Evolutionary conservation across 2,797 vertebrate genomes (phyloP).

Genomic region (Syngnathus acus): DNA sequence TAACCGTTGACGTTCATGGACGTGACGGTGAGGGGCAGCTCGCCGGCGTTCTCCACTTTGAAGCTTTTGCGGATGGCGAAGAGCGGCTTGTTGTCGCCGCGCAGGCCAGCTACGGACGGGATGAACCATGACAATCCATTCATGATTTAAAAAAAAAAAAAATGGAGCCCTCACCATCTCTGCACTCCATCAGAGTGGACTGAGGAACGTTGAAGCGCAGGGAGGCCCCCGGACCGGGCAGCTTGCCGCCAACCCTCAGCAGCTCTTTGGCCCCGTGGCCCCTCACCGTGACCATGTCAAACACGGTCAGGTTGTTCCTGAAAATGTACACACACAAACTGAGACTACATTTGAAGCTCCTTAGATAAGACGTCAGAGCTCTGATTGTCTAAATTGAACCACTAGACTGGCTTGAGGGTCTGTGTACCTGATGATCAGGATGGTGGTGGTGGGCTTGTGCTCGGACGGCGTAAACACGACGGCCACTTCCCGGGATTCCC

Average conservation of each 20-base stretch:
- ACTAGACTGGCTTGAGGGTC: too few species aligned
- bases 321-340: neutral
- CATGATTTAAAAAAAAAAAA: neutral
- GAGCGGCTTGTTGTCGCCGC: slow-evolving; percentile 82
- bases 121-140: neutral
- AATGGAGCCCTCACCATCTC: slow-evolving; percentile 76
- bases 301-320: slow-evolving; percentile 93
- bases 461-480: slow-evolving; percentile 84
- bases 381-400: too few species aligned
- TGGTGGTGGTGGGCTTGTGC: slow-evolving; percentile 81
- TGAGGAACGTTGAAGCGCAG: slow-evolving; percentile 97
- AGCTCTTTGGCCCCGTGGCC: slow-evolving; percentile 90
- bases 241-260: slow-evolving; percentile 86
- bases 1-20: slow-evolving; percentile 96
- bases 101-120: slow-evolving; percentile 68
- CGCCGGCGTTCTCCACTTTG: slow-evolving; percentile 93
- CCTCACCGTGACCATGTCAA: slow-evolving; percentile 84
- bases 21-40: slow-evolving; percentile 85
- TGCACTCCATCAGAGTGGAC: slow-evolving; percentile 94
- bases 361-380: too few species aligned
- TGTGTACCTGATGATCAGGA: slow-evolving; percentile 88
- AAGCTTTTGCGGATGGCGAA: slow-evolving; percentile 94
- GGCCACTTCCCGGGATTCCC: slow-evolving; percentile 79
- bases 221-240: slow-evolving; percentile 83
- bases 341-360: too few species aligned